phyloP scores from a whole-genome alignment of 2,888 invertebrate species.

The Pollenia labialis region DNA sequence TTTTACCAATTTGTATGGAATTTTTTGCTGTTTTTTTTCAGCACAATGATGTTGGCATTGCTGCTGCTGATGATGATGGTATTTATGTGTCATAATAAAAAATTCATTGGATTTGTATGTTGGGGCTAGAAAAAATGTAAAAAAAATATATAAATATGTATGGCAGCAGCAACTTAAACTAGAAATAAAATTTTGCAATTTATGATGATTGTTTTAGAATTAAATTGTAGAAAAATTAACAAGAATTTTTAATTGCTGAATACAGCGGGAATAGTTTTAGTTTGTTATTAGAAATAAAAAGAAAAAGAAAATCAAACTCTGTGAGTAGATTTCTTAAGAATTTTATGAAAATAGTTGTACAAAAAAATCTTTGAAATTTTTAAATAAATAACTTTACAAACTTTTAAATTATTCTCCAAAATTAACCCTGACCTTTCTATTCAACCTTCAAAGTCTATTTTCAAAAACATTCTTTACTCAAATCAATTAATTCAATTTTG shows the following conservation, averaged over 20 bases:
- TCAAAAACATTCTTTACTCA: not conserved
- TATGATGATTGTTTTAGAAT: slow-evolving; percentile 70
- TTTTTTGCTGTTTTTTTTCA: not conserved
- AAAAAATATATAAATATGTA: not conserved
- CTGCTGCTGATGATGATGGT: slow-evolving; percentile 68
- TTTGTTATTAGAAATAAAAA: slow-evolving; percentile 6
- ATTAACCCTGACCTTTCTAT: slow-evolving; percentile 25
- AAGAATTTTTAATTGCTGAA: slow-evolving; percentile 43
- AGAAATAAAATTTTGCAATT: slow-evolving; percentile 60
- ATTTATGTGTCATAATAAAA: slow-evolving; percentile 76
- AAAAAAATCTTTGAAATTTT: not conserved
- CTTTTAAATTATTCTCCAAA: not conserved
- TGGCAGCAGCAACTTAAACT: slow-evolving; percentile 8
- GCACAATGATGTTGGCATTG: not conserved
- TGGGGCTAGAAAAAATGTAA: not conserved
- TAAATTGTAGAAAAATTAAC: slow-evolving; percentile 43
- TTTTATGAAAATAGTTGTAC: too few species aligned
- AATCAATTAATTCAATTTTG: slow-evolving; percentile 38
- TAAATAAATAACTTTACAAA: not conserved
- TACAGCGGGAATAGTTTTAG: not conserved
- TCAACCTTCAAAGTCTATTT: not conserved
- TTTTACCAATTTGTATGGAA: slow-evolving; percentile 53
- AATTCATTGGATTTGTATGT: slow-evolving; percentile 67
- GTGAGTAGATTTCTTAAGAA: not conserved
- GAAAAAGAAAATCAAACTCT: not conserved